Evolutionary conservation across 2,113 vertebrate species (phyloP), one percentile per base, ranked within the genome.

Genomic region (Menura novaehollandiae): DNA sequence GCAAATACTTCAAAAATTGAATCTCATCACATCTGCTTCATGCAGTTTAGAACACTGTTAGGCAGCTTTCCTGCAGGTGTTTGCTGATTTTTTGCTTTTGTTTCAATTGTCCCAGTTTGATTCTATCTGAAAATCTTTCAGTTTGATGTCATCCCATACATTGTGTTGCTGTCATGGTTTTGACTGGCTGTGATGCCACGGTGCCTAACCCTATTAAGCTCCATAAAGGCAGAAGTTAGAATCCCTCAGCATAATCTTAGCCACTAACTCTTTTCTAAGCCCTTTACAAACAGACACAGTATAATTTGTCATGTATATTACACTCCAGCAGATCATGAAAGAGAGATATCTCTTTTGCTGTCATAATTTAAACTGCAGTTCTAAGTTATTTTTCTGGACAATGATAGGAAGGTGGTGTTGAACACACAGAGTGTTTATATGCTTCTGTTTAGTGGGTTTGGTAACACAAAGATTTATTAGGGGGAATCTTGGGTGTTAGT

Each of bases 141-240:
- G 28, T 91, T 94, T 93, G 53, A 33, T 67, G 91, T 59, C 39
- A 80, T 94, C 69, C 51, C 6, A 1, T 43, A 41, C 80, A 80
- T 56, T 96, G 89, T 94, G 52, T 27, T 23, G 24, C 91, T 97
- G 93, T 96, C 94, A 58, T 41, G 84, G 67, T 81, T 96, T 85
- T 91, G 95, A 90, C 93, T 87, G 94, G 94, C 96, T 96, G 82
- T 95, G 87, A 92, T 88, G 94, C 62, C 60, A 58, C 24, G 87
- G 47, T 93, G 86, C 83, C 84, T 97, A 96, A 97, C 87, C 82
- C 88, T 94, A 60, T 98, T 98, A 97, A 56, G 75, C 86, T 85
- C 80, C 98, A 97, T 93, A 96, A 97, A 95, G 55, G 92, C 77
- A 93, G 79, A 91, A 89, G 66, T 72, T 97, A 69, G 84, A 95